Percentiles rank a stretch among this genome's conserved stretches.
These are phyloP conservation scores for Stomatorhinus ivindoensis DNA, from an alignment of 2,113 vertebrate genomes.

Conservation along the genomic window DNA sequence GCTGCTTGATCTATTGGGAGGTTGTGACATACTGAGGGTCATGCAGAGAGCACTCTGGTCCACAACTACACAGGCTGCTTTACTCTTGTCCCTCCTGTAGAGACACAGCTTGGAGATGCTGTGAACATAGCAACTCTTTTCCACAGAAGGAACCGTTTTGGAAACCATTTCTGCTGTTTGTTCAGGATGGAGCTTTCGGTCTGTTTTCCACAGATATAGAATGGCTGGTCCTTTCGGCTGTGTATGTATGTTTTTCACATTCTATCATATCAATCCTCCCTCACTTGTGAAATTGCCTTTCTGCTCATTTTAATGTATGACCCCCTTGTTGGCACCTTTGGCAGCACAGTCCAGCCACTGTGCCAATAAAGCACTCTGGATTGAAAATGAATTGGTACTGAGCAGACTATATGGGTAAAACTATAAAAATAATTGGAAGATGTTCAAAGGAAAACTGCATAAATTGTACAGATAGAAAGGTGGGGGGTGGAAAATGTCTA, in stretches of 20 bases:
- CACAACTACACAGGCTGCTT: not conserved
- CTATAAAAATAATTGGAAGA: not conserved
- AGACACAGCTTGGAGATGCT: not conserved
- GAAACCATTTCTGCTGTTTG: not conserved
- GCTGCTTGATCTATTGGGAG: not conserved
- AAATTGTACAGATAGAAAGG: not conserved
- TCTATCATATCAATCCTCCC: not conserved
- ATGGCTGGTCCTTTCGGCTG: not conserved
- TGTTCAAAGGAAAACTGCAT: not conserved
- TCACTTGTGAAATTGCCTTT: not conserved
- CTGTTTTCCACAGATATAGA: not conserved
- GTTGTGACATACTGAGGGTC: not conserved
- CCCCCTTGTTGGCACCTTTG: conserved; percentile 1
- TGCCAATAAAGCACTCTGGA: conserved; percentile 20
- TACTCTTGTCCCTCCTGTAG: not conserved
- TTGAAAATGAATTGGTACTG: not conserved
- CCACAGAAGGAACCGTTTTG: not conserved
- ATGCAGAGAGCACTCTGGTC: not conserved
- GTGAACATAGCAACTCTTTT: not conserved
- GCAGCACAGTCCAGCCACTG: not conserved
- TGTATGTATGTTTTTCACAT: not conserved
- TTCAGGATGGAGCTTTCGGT: not conserved
- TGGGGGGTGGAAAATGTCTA: not conserved
- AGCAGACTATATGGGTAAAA: not conserved
- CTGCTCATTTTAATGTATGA: conserved; percentile 8